These are phyloP conservation scores for Silurus meridionalis DNA, from an alignment of 2,113 vertebrate species.

Conservation along the genomic window DNA sequence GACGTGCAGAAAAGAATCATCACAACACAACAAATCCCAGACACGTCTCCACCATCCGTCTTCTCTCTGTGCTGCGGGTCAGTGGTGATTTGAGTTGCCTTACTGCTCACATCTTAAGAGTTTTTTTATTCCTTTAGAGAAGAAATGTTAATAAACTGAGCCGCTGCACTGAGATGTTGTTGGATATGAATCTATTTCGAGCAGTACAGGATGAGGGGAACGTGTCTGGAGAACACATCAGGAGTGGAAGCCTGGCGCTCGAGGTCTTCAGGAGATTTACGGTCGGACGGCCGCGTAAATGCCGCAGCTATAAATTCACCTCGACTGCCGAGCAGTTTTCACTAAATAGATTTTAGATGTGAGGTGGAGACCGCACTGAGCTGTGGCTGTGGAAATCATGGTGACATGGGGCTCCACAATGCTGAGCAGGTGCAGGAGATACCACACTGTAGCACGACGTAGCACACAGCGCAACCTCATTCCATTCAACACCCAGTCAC, in stretches of 20 bases:
- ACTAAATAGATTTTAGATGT: conserved; percentile 44
- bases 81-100: background rate
- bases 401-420: conserved; percentile 10
- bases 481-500: background rate
- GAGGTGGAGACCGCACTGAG: conserved; percentile 31
- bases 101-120: conserved; percentile 1
- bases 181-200: conserved; percentile 34
- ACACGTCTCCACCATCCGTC: background rate
- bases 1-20: conserved; percentile 4
- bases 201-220: conserved; percentile 33
- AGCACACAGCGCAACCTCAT: background rate
- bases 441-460: background rate
- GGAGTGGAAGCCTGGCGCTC: background rate
- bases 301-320: conserved; percentile 57
- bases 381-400: conserved; percentile 12
- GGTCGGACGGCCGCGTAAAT: conserved; percentile 49
- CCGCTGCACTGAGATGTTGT: background rate
- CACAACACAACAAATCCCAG: background rate
- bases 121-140: conserved; percentile 25
- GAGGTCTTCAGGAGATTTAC: conserved; percentile 55
- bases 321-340: conserved; percentile 31
- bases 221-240: conserved; percentile 58
- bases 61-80: background rate
- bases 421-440: conserved; percentile 23
- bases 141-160: conserved; percentile 43